phyloP scores from a whole-genome alignment of 2,888 invertebrate genomes.

The Falcaria lacertinaria region DNA sequence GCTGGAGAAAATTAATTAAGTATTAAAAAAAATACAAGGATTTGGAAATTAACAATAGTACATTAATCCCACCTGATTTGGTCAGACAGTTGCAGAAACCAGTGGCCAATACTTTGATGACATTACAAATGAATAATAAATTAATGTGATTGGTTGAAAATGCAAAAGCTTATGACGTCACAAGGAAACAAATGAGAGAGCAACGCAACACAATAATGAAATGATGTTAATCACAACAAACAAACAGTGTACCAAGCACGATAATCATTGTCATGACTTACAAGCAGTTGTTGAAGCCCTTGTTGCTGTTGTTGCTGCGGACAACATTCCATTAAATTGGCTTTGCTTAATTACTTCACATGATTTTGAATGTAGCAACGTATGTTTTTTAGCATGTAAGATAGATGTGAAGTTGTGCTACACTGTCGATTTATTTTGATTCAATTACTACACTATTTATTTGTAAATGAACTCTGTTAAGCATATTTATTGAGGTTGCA shows the following conservation, averaged over 20 bases:
- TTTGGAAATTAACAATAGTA: no score
- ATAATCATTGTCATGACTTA: conserved; percentile 81
- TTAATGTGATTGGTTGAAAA: conserved; percentile 20
- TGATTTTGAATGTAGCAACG: neutral
- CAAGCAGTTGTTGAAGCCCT: conserved; percentile 94
- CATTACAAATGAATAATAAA: conserved; percentile 6
- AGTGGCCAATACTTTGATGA: no score
- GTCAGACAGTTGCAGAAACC: no score
- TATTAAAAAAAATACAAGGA: no score
- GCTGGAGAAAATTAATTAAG: no score
- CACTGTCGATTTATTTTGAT: neutral
- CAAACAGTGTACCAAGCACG: conserved; percentile 55
- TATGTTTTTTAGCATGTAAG: neutral
- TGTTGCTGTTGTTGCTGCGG: conserved; percentile 95
- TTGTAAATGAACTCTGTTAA: no score
- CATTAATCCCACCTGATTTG: no score
- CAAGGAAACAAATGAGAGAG: conserved; percentile 16
- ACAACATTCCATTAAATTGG: conserved; percentile 47
- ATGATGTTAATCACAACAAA: conserved; percentile 66
- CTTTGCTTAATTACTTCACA: conserved; percentile 7
- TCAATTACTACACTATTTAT: no score
- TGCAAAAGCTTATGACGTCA: conserved; percentile 27
- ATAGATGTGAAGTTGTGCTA: neutral
- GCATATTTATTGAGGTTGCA: no score
- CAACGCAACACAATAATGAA: conserved; percentile 34